Evolutionary conservation across 2,888 invertebrate species (phyloP), one percentile per base, ranked within the genome.

Genomic region (Cryptophagus acutangulus): DNA sequence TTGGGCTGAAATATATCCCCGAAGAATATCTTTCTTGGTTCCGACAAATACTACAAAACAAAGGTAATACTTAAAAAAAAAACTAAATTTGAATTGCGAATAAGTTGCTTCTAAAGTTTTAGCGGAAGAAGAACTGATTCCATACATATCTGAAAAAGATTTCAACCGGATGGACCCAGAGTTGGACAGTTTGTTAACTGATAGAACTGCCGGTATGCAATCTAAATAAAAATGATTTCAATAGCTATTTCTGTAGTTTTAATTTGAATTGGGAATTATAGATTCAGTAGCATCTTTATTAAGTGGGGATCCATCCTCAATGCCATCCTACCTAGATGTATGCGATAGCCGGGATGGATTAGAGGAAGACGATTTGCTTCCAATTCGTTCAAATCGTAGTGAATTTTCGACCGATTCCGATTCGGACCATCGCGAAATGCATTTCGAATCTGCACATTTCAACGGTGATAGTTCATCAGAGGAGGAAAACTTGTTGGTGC

Each of bases 401-500:
- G 26, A 33, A 35, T 46, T 3, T 44, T 48, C 5, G 41, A 43
- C 28, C 39, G 68, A 68, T 51, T 67, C 68, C 1, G 64, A 69
- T 36, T 63, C 63, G 3, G 66, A 66, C 6, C 53, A 58, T 38
- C 57, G 54, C 43, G 63, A 60, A 24, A 68, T 71, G 10, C 59
- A 60, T 40, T 71, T 71, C 43, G 68, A 70, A 45, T 62, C 67
- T 15, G 56, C 61, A 2, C 70, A 71, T 52, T 71, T 71, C 49
- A 68, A 67, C 42, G 62, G 61, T 12, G 67, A 68, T 33, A 66
- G 62, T 45, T 67, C 68, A 12, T 66, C 66, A 3, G 69, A 69
- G 2, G 69, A 70, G 18, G 66, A 67, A 39, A 58, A 59, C 15
- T 51, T 54, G 30, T 64, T 63, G 38, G 48, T 53, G 10, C 59